Evolutionary conservation across 2,888 invertebrate genomes (phyloP), one percentile per base, ranked within the genome.

Genomic region (Drosophila mayaguana): DNA sequence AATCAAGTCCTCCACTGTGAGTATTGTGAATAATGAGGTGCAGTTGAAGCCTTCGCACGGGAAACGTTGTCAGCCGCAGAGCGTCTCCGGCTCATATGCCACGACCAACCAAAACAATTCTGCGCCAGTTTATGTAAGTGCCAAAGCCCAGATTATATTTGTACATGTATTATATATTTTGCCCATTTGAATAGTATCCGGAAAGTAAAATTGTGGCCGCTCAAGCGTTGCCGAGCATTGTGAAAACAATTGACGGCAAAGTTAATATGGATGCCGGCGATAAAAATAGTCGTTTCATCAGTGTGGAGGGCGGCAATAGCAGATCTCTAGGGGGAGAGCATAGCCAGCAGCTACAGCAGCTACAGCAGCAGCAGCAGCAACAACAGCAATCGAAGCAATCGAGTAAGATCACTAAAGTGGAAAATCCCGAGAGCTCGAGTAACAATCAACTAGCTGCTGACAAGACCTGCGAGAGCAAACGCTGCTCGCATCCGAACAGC

Each of bases 121-220:
- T 2, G 86, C 90, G 12, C 90, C 91, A 25, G 73, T 91, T 42
- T 89, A 90, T 53, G 91, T 91, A 71, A 75, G 88, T 40, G 8
- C 0, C 1, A 28, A 48, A 12, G 14, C 7, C 4, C 14, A 32
- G 18, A 7, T 14, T 18, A 34, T 81, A 22, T 38, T 14, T 38
- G 38, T 38, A 36, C 5, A 3, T n/a, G 7, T 25, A 14, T 36
- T 18, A 4, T 25, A 8, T 45, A 25, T 46, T 9, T 42, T 16
- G 3, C 18, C 3, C 14, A 34, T 34, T 43, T 36, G 11, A 20
- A 36, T 36, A 86, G 88, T 88, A 88, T 60, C 65, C 72, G 6
- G 84, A 86, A 14, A 84, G 77, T 3, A 86, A 80, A 55, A 36
- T 53, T 51, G 40, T 42, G 18, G 7, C 46, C 6, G 25, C 32